Percentiles rank a stretch among this genome's conserved stretches.
Conservation (phyloP, 2,888 invertebrate genomes). For the Mesoligia furuncula region DNA sequence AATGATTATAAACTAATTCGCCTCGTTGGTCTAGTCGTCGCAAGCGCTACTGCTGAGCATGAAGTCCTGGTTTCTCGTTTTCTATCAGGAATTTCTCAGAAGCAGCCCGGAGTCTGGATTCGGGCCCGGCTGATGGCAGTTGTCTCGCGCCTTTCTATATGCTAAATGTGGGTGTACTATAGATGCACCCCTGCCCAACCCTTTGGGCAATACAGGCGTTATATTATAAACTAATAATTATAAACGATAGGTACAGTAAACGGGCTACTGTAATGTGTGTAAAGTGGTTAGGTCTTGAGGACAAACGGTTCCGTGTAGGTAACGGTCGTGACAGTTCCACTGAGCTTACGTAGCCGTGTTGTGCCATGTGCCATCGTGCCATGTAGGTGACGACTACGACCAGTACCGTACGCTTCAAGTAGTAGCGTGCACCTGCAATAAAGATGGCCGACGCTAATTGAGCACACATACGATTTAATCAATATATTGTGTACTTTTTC, state of each 20-base stretch:
- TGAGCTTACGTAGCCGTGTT: slow-evolving; percentile 38
- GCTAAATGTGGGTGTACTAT: background rate
- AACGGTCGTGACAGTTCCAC: slow-evolving; percentile 82
- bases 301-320: slow-evolving; percentile 75
- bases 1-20: background rate
- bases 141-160: background rate
- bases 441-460: slow-evolving; percentile 39
- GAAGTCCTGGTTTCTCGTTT: background rate
- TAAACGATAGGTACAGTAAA: slow-evolving; percentile 45
- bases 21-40: background rate
- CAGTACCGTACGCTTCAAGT: slow-evolving; percentile 50
- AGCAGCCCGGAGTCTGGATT: background rate
- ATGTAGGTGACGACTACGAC: slow-evolving; percentile 50
- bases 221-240: slow-evolving; percentile 3
- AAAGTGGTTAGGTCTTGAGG: slow-evolving; percentile 68
- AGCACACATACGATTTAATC: slow-evolving; percentile 8
- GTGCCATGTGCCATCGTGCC: slow-evolving; percentile 18
- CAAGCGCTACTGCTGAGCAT: background rate
- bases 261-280: slow-evolving; percentile 67
- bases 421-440: slow-evolving; percentile 20
- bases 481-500: slow-evolving; percentile 23
- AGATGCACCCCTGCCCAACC: background rate
- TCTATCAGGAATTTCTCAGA: background rate
- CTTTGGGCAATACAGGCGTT: background rate
- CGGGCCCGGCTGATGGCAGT: background rate